Conservation (phyloP, 2,113 vertebrate genomes). For the Helogale parvula region DNA sequence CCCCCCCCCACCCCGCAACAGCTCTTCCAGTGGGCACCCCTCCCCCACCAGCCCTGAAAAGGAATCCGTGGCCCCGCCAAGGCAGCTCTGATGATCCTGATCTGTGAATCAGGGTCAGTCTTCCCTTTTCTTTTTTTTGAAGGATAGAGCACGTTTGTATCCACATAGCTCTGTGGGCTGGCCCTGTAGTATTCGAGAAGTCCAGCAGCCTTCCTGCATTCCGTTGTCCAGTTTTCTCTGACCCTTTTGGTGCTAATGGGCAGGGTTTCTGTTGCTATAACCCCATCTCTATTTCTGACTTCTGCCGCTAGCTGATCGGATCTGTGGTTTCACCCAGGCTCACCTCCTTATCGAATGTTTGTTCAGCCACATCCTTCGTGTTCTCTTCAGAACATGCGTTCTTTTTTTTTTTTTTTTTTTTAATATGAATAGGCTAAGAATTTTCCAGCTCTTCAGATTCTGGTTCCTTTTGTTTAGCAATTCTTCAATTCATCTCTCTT, state of each 20-base stretch:
- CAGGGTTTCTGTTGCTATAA: not conserved
- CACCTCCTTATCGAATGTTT: not conserved
- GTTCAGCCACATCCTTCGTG: not conserved
- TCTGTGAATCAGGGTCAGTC: not conserved
- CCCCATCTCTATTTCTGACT: not conserved
- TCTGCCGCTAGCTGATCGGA: not conserved
- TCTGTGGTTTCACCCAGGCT: not conserved
- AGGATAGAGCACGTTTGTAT: not conserved
- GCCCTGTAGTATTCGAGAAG: not conserved
- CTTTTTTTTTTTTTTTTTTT: not conserved
- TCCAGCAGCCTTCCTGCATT: not conserved
- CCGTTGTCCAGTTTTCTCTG: not conserved
- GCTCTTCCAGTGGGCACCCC: not conserved
- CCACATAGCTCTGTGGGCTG: not conserved
- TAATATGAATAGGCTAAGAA: not conserved
- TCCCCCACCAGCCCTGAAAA: not conserved
- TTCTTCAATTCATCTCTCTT: not conserved
- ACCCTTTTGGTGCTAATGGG: not conserved
- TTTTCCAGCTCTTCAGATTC: not conserved
- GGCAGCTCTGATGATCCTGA: not conserved
- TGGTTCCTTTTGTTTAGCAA: not conserved
- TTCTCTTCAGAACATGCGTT: not conserved
- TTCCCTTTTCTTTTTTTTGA: not conserved
- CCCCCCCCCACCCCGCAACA: not conserved
- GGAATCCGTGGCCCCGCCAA: not conserved